Evolutionary conservation across 2,113 vertebrate genomes (phyloP).

Genomic region (Bettongia penicillata): DNA sequence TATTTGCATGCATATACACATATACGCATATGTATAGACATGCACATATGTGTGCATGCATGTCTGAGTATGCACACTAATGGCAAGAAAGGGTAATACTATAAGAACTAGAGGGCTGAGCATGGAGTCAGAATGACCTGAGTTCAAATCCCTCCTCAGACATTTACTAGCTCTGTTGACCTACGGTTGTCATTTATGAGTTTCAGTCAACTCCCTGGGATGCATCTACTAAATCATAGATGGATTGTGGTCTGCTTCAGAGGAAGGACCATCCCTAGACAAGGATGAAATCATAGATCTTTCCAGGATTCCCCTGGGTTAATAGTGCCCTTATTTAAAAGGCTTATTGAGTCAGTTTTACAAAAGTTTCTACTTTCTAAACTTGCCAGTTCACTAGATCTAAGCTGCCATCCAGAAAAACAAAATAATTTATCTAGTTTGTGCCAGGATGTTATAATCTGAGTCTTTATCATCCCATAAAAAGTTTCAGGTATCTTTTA

Average conservation of each 20-base stretch:
- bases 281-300: background rate
- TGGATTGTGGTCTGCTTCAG: background rate
- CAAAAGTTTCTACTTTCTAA: background rate
- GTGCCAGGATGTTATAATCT: background rate
- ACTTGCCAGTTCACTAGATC: background rate
- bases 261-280: background rate
- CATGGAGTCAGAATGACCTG: background rate
- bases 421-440: background rate
- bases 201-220: background rate
- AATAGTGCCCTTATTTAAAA: background rate
- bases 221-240: background rate
- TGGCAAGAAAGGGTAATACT: background rate
- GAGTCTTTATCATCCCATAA: background rate
- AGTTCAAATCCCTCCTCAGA: background rate
- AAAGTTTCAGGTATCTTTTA: background rate
- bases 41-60: background rate
- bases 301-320: background rate
- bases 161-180: background rate
- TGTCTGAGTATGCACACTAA: background rate
- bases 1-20: background rate
- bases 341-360: background rate
- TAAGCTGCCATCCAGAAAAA: background rate
- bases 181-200: background rate
- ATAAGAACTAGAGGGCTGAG: background rate
- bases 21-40: background rate